Conservation (phyloP, 92 coral and sea anemone genomes). For the Heliopora coerulea region DNA sequence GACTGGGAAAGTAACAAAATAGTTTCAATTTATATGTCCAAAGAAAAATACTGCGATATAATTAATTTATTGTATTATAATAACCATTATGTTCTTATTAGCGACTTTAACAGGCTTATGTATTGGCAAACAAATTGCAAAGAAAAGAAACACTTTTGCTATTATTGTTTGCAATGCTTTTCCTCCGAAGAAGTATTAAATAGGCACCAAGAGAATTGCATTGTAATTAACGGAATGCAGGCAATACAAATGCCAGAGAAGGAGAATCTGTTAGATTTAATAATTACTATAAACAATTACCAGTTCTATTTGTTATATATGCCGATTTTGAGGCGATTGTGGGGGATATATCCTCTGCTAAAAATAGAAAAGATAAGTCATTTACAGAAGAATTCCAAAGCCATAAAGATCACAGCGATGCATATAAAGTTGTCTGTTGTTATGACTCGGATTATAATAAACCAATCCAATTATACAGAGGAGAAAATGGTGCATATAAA, state of each 20-base stretch:
- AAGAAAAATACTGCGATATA: too few species aligned
- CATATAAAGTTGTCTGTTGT: conserved; percentile 49
- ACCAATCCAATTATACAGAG: conserved; percentile 35
- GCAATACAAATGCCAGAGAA: neutral
- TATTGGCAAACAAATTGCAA: conserved; percentile 1
- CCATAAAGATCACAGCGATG: conserved; percentile 44
- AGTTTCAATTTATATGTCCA: too few species aligned
- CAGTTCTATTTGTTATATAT: conserved; percentile 44
- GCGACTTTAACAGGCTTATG: conserved; percentile 45
- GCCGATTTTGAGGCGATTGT: conserved; percentile 56
- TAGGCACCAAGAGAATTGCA: conserved; percentile 30
- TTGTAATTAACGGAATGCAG: conserved; percentile 31
- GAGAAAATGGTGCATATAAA: conserved; percentile 16
- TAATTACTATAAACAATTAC: conserved; percentile 35
- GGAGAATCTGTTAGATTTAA: conserved; percentile 27
- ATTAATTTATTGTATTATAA: too few species aligned
- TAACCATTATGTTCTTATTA: neutral
- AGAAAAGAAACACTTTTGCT: conserved; percentile 48
- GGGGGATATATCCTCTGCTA: conserved; percentile 11
- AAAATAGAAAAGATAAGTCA: too few species aligned
- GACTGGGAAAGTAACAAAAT: too few species aligned
- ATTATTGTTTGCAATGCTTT: conserved; percentile 48
- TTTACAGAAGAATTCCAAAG: conserved; percentile 46
- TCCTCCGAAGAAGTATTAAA: conserved; percentile 9
- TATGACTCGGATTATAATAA: conserved; percentile 45